Evolutionary conservation across 2,113 vertebrate genomes (phyloP).

Genomic region (Osmerus eperlanus): DNA sequence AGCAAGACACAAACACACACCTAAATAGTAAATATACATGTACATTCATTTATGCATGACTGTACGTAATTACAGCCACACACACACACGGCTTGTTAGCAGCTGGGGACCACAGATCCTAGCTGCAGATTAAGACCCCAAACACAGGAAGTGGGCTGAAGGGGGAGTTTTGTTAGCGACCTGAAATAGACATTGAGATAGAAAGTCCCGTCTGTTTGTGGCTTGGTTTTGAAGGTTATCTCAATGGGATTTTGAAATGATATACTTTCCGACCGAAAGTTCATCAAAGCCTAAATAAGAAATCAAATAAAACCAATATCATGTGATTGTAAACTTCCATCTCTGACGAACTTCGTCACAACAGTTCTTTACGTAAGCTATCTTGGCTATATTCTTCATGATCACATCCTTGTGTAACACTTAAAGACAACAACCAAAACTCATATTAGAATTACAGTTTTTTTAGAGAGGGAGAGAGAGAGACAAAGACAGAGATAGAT

Average conservation of each 20-base stretch:
- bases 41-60: constrained; percentile 1
- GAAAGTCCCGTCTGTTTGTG: not conserved
- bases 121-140: constrained; percentile 19
- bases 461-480: no score
- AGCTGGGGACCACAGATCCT: constrained; percentile 4
- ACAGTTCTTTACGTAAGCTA: no score
- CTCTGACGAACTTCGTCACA: no score
- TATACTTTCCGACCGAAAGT: not conserved
- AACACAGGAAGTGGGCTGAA: constrained; percentile 55
- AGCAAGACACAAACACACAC: no score
- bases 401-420: no score
- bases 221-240: constrained; percentile 4
- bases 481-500: no score
- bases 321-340: no score
- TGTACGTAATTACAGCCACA: constrained; percentile 30
- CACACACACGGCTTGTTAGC: not conserved
- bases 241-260: constrained; percentile 22
- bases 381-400: no score
- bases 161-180: constrained; percentile 50
- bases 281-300: no score
- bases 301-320: no score
- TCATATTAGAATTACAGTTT: no score
- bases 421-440: no score
- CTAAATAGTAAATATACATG: not conserved
- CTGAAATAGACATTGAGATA: constrained; percentile 43